A percentile compares a stretch with the other conserved stretches of the same genome.
phyloP scores from a whole-genome alignment of 2,113 vertebrate genomes.

The Erythrocercus mccallii region DNA sequence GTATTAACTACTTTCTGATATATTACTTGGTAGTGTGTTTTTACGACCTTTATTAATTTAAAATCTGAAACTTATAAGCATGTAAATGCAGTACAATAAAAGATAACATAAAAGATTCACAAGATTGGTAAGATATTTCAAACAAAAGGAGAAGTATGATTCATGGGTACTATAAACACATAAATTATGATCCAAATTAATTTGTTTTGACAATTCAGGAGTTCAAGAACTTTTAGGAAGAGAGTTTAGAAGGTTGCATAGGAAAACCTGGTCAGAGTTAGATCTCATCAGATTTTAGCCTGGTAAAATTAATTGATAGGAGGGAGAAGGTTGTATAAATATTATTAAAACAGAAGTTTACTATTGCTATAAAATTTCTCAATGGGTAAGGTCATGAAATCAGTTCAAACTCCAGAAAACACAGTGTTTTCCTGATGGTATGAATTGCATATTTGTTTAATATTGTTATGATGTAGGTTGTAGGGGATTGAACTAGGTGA shows the following conservation, averaged over 20 bases:
- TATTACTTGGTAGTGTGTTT: background rate
- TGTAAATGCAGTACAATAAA: background rate
- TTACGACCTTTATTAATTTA: conserved; percentile 18
- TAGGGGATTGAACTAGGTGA: background rate
- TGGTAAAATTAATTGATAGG: background rate
- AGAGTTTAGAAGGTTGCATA: background rate
- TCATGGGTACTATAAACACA: background rate
- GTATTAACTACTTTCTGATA: background rate
- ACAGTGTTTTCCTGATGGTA: background rate
- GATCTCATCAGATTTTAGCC: background rate
- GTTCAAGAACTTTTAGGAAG: background rate
- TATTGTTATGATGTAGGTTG: background rate
- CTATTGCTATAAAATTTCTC: background rate
- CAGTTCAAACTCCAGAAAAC: background rate
- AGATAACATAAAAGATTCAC: conserved; percentile 5
- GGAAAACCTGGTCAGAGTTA: background rate
- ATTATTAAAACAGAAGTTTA: background rate
- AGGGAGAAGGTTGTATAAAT: background rate
- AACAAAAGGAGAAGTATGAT: background rate
- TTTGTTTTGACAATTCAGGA: background rate
- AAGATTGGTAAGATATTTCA: background rate
- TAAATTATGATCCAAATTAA: background rate
- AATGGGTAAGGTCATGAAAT: background rate
- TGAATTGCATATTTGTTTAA: conserved; percentile 7
- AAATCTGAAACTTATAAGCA: conserved; percentile 25